Conservation (phyloP, 2,113 vertebrate species). For the Triplophysa dalaica region DNA sequence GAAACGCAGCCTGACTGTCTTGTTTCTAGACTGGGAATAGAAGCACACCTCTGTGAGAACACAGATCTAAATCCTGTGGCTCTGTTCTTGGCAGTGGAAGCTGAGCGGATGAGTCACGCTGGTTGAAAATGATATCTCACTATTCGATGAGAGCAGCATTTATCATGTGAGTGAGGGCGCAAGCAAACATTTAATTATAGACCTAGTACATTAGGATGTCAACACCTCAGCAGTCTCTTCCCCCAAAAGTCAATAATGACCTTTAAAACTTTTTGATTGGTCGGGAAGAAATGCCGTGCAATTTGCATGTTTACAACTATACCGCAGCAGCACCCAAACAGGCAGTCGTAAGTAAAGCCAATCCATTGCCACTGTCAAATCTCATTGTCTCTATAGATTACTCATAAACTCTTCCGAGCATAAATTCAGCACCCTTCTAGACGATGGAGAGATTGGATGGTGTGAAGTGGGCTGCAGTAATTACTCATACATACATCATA, state of each 20-base stretch:
- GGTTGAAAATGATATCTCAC: constrained; percentile 55
- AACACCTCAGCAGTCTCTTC: constrained; percentile 39
- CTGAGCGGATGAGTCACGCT: constrained; percentile 53
- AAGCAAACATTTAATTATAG: constrained; percentile 48
- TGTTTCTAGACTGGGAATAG: constrained; percentile 44
- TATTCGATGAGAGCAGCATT: constrained; percentile 50
- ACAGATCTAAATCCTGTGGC: constrained; percentile 48
- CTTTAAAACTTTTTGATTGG: constrained; percentile 41
- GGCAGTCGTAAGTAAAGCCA: neutral
- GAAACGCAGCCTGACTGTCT: constrained; percentile 46
- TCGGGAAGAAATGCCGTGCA: neutral
- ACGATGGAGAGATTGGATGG: neutral
- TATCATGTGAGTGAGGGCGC: constrained; percentile 53
- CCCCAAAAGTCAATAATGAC: constrained; percentile 37
- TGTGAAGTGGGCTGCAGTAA: constrained; percentile 30
- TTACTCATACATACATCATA: constrained; percentile 30
- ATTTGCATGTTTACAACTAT: constrained; percentile 17
- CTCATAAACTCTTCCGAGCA: neutral
- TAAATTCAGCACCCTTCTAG: constrained; percentile 1
- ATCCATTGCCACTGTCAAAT: neutral
- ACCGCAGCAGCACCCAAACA: neutral
- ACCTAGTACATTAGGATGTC: constrained; percentile 37
- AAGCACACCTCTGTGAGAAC: constrained; percentile 35
- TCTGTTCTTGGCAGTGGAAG: constrained; percentile 51
- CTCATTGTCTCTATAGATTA: constrained; percentile 1